phyloP scores from a whole-genome alignment of 2,113 vertebrate genomes.

The Oxygymnocypris stewartii region DNA sequence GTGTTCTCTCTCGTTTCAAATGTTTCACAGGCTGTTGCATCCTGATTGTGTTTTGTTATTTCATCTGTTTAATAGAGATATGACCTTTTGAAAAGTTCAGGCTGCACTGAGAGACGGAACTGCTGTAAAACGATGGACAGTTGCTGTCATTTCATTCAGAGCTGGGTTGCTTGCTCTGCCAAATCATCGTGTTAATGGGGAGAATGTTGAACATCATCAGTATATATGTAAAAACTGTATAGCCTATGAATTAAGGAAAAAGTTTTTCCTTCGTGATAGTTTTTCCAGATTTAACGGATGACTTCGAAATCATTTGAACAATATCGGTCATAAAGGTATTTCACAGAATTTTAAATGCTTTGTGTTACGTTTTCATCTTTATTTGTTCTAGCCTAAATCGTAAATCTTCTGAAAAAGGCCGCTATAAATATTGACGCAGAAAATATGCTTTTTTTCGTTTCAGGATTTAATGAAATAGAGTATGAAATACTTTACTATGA shows the following conservation, averaged over 20 bases:
- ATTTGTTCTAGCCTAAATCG: not conserved
- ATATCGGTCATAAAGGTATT: not conserved
- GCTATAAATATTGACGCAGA: not conserved
- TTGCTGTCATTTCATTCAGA: not conserved
- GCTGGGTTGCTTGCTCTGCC: not conserved
- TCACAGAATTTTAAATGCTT: not conserved
- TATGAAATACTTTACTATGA: not conserved
- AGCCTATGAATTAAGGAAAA: not conserved
- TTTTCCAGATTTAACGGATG: not conserved
- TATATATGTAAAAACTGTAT: not conserved
- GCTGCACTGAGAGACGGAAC: constrained; percentile 11
- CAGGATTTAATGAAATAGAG: not conserved
- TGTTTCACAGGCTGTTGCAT: constrained; percentile 19
- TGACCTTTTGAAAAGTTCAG: constrained; percentile 57
- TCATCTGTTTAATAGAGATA: constrained; percentile 46
- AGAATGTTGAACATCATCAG: not conserved
- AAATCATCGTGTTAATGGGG: not conserved
- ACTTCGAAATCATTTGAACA: not conserved
- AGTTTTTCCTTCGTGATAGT: not conserved
- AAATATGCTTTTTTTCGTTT: not conserved
- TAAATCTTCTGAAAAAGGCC: not conserved
- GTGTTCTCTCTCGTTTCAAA: not conserved
- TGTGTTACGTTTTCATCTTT: not conserved
- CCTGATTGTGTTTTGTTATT: constrained; percentile 43
- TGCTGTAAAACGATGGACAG: not conserved